These are phyloP conservation scores for Drosophila birchii DNA, from an alignment of 2,888 invertebrate species.

Conservation along the genomic window DNA sequence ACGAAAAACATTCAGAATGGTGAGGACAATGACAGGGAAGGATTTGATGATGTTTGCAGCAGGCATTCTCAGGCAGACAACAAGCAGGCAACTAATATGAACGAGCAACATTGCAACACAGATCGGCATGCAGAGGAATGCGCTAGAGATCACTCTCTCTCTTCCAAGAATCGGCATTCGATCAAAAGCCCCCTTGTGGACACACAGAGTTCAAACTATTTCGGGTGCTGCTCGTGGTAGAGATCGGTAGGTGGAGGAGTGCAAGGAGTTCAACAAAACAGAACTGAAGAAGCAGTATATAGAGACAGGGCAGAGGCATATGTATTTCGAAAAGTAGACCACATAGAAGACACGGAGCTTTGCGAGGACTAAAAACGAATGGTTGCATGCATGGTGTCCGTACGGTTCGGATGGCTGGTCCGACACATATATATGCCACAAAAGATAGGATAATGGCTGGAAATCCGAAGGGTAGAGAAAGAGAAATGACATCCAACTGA, in stretches of 20 bases:
- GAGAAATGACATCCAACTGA: slow-evolving; percentile 66
- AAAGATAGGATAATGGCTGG: slow-evolving; percentile 51
- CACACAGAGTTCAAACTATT: slow-evolving; percentile 48
- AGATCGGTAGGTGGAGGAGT: slow-evolving; percentile 60
- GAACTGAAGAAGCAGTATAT: slow-evolving; percentile 56
- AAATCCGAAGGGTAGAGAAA: slow-evolving; percentile 52
- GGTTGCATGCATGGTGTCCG: slow-evolving; percentile 66
- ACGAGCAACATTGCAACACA: slow-evolving; percentile 47
- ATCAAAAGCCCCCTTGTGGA: slow-evolving; percentile 47
- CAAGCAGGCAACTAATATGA: slow-evolving; percentile 74
- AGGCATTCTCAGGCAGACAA: slow-evolving; percentile 68
- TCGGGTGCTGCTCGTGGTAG: slow-evolving; percentile 47
- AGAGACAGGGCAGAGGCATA: slow-evolving; percentile 50
- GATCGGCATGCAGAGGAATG: slow-evolving; percentile 42
- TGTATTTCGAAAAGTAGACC: slow-evolving; percentile 50
- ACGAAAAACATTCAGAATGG: slow-evolving; percentile 57
- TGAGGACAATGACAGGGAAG: slow-evolving; percentile 45
- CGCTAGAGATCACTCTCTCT: too few species aligned
- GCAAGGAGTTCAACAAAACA: slow-evolving; percentile 59
- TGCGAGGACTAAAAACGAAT: slow-evolving; percentile 57
- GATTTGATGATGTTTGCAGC: slow-evolving; percentile 60
- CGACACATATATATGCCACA: slow-evolving; percentile 49
- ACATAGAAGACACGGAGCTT: slow-evolving; percentile 58
- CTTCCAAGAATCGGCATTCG: slow-evolving; percentile 32
- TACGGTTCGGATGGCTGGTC: slow-evolving; percentile 44